phyloP scores from a whole-genome alignment of 1,140 invertebrate species.

The Pseudobourletiella spinata region DNA sequence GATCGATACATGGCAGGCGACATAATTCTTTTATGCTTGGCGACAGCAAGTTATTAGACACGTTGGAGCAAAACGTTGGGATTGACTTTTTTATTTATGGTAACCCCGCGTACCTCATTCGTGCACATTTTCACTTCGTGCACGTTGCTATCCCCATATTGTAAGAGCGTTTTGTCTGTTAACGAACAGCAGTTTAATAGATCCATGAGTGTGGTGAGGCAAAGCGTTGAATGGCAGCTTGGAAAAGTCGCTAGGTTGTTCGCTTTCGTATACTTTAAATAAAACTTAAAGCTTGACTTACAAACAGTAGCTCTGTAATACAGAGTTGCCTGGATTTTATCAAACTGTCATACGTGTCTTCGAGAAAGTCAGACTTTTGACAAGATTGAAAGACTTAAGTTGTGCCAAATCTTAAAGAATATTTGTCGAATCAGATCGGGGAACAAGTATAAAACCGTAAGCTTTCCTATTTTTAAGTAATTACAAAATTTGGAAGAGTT shows the following conservation, averaged over 20 bases:
- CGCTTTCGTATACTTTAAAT: slow-evolving; percentile 15
- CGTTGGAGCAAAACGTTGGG: not conserved
- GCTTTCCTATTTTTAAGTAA: too few species aligned
- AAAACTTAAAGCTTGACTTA: slow-evolving; percentile 9
- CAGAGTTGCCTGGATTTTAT: slow-evolving; percentile 1
- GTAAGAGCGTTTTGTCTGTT: not conserved
- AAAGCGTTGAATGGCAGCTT: slow-evolving; percentile 18
- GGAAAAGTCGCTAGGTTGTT: slow-evolving; percentile 1
- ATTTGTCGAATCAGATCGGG: too few species aligned
- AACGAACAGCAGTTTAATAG: not conserved
- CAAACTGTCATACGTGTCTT: slow-evolving; percentile 18
- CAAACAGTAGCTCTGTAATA: slow-evolving; percentile 9
- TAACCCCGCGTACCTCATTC: slow-evolving; percentile 5
- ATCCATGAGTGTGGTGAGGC: slow-evolving; percentile 11
- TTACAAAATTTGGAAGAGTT: too few species aligned
- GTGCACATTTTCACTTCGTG: too few species aligned
- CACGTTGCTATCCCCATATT: slow-evolving; percentile 9
- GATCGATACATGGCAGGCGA: slow-evolving; percentile 3
- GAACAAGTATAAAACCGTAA: too few species aligned
- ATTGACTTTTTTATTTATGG: slow-evolving; percentile 2
- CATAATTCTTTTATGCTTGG: slow-evolving; percentile 6
- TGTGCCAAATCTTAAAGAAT: not conserved
- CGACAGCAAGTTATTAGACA: not conserved
- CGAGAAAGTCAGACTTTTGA: not conserved
- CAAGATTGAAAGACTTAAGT: not conserved